Base-by-base conservation (phyloP, 2,797 vertebrate species). In the Prunella strophiata region DNA sequence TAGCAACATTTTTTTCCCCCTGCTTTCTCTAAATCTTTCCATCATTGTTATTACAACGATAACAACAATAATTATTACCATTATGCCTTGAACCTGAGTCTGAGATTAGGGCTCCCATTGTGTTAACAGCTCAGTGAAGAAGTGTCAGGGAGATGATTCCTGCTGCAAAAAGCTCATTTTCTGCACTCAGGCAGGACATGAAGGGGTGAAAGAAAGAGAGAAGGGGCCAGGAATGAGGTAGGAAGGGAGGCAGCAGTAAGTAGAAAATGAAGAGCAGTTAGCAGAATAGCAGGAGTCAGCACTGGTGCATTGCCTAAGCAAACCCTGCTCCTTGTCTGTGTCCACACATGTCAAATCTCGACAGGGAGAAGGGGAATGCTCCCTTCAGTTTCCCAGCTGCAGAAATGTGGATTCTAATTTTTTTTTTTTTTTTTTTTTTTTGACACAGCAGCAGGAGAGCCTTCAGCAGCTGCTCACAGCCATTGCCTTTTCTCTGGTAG, bases 291-390 rank as follows among this genome's bases (percentile, higher is more conserved):
- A 95, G 91, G 85, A 96, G 91, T 96, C 89, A 94, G 91, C 94
- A 76, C 91, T 87, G 89, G 79, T 95, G 93, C 74, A 85, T 94
- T 94, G 96, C 91, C 95, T 95, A 95, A 96, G 94, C 94, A 96
- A 96, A 95, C 93, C 93, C 65, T 3, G 2, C 88, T 96, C 93
- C 91, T 93, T 26, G 77, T 88, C 83, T 96, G 67, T 96, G 95
- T 96, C 93, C 95, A 96, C 95, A 97, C 96, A 94, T 87, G 93
- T 93, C 94, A 96, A 88, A 96, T 62, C 90, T 93, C 83, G 2
- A 79, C 73, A 47, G 88, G 67, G 80, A 89, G 93, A 94, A 94
- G 63, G 82, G 48, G 52, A 96, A 94, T n/a, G 67, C 63, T 96
- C 77, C 74, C 71, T 91, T 76, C 23, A 89, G 42, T 91, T 76